phyloP scores from a whole-genome alignment of 1,140 invertebrate species.

The Pygmarrhopalites habei region DNA sequence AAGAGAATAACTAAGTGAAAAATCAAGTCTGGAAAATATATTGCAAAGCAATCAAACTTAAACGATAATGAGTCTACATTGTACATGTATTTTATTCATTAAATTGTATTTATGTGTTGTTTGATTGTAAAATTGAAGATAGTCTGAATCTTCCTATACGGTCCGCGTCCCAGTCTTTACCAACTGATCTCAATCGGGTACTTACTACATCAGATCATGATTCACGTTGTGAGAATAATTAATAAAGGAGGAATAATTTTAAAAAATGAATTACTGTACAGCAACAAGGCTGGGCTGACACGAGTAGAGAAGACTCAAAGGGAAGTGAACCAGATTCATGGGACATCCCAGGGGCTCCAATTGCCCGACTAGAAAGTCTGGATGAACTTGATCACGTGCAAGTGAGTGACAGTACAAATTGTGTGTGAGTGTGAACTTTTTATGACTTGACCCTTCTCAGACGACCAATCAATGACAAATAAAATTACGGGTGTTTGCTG shows the following conservation, averaged over 20 bases:
- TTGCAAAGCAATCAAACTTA: too few species aligned
- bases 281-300: conserved; percentile 28
- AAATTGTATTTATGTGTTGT: too few species aligned
- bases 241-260: too few species aligned
- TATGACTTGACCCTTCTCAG: too few species aligned
- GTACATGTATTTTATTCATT: too few species aligned
- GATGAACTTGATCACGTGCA: conserved; percentile 55
- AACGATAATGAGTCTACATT: too few species aligned
- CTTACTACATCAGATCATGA: too few species aligned
- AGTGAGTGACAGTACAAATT: conserved; percentile 33
- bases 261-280: not conserved
- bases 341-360: conserved; percentile 52
- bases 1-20: too few species aligned
- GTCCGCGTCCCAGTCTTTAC: conserved; percentile 34
- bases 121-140: too few species aligned
- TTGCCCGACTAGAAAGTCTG: conserved; percentile 57
- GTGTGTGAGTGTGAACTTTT: too few species aligned
- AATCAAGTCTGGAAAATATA: too few species aligned
- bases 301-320: conserved; percentile 41
- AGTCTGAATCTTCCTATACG: conserved; percentile 28
- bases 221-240: too few species aligned
- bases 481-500: not conserved
- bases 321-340: conserved; percentile 50
- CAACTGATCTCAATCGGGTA: conserved; percentile 37
- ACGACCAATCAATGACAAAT: not conserved